phyloP scores from a whole-genome alignment of 2,113 vertebrate species.

The Cygnus atratus region DNA sequence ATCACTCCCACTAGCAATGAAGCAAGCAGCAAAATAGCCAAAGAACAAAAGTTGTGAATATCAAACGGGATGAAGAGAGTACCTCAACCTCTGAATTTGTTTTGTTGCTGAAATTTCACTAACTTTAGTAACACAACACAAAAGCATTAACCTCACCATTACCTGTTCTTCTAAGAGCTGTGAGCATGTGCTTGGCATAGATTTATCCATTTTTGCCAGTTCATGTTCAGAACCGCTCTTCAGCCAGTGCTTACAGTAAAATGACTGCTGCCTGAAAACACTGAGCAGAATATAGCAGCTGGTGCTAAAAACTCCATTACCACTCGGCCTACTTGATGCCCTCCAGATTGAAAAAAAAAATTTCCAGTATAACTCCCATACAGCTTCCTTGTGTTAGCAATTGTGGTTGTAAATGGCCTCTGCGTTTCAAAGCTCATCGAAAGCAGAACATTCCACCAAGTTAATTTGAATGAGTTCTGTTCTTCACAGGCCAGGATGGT shows the following conservation, averaged over 20 bases:
- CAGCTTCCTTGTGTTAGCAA: background rate
- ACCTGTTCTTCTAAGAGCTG: background rate
- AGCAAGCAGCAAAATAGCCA: background rate
- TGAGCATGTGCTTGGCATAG: background rate
- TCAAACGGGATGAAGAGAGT: background rate
- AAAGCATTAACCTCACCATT: background rate
- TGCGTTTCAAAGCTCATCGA: background rate
- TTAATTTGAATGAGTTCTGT: background rate
- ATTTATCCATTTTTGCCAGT: background rate
- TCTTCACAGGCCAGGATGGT: background rate
- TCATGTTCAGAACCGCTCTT: background rate
- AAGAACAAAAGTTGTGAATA: background rate
- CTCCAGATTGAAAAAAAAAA: background rate
- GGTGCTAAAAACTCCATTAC: background rate
- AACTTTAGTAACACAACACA: background rate
- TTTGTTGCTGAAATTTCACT: background rate
- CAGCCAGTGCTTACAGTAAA: background rate
- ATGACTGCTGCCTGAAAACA: background rate
- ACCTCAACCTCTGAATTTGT: background rate
- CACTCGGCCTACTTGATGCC: background rate
- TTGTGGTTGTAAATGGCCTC: background rate
- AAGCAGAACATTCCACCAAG: background rate
- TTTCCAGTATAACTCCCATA: background rate
- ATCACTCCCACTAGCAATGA: background rate
- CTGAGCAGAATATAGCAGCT: background rate